phyloP scores from a whole-genome alignment of 2,113 vertebrate genomes.

The Chitala chitala region DNA sequence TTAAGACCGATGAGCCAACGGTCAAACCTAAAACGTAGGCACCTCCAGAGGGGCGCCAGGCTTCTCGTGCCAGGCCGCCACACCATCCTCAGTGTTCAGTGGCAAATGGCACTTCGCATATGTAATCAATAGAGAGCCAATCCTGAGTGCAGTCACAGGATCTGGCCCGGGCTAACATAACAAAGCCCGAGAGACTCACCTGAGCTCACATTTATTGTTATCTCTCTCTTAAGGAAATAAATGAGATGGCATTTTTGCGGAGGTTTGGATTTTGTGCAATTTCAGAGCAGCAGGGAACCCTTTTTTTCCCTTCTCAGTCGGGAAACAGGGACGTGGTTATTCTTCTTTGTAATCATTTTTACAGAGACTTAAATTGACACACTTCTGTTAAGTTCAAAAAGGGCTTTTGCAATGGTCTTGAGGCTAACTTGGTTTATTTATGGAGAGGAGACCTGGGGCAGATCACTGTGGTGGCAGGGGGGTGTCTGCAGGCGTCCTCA shows the following conservation, averaged over 20 bases:
- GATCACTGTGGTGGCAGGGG: constrained; percentile 8
- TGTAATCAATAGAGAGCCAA: background rate
- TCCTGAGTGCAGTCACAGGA: background rate
- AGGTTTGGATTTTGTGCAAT: background rate
- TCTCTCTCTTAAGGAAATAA: constrained; percentile 22
- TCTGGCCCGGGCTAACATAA: constrained; percentile 19
- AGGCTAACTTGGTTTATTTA: constrained; percentile 12
- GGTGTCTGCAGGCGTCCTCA: background rate
- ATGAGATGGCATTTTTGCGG: constrained; percentile 35
- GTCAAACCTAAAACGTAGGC: background rate
- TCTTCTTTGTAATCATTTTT: background rate
- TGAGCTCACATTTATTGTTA: constrained; percentile 29
- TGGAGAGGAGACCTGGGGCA: background rate
- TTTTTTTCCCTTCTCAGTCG: background rate
- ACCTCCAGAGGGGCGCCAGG: background rate
- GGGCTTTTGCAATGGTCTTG: background rate
- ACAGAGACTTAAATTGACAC: background rate
- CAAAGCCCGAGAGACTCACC: constrained; percentile 22
- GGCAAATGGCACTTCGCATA: background rate
- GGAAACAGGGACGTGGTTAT: background rate
- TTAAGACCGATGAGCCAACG: background rate
- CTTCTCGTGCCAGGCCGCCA: background rate
- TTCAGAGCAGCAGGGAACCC: constrained; percentile 1
- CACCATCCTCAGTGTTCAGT: background rate
- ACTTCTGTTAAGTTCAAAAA: background rate